phyloP scores from a whole-genome alignment of 2,113 vertebrate genomes.

The Chroicocephalus ridibundus region DNA sequence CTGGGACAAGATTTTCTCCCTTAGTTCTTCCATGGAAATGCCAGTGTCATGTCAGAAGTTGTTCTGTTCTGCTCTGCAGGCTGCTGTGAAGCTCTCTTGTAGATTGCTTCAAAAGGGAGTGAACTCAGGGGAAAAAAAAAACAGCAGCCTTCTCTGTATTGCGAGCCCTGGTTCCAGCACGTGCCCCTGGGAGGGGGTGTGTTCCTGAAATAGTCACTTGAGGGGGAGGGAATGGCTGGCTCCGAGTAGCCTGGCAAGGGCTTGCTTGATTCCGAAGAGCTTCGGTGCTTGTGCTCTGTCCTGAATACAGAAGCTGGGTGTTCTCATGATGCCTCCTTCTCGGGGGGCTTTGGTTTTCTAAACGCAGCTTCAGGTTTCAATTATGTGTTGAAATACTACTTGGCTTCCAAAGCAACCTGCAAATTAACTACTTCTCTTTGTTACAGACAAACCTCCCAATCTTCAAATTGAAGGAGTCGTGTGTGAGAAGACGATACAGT shows the following conservation, averaged over 20 bases:
- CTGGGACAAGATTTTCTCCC: not conserved
- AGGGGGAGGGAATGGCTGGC: not conserved
- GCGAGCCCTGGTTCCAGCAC: not conserved
- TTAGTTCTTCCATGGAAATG: not conserved
- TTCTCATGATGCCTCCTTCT: not conserved
- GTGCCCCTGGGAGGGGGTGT: not conserved
- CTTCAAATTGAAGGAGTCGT: conserved; percentile 97
- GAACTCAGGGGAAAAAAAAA: not conserved
- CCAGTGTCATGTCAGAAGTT: rapidly evolving
- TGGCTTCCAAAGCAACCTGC: not conserved
- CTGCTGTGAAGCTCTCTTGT: not conserved
- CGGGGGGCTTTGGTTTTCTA: not conserved
- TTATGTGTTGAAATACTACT: not conserved
- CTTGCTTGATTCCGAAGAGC: not conserved
- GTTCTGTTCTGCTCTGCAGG: not conserved
- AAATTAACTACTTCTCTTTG: not conserved
- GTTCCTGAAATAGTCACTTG: not conserved
- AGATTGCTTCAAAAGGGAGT: not conserved
- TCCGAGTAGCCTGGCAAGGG: not conserved
- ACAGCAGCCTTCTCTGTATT: not conserved
- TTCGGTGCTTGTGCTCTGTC: not conserved
- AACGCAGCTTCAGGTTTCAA: not conserved
- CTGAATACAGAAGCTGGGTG: not conserved
- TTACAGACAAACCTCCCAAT: conserved; percentile 96
- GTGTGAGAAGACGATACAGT: conserved; percentile 94